Evolutionary conservation across 1,140 invertebrate species (phyloP), one percentile per base, ranked within the genome.

Genomic region (Macrotrachela quadricornifera): DNA sequence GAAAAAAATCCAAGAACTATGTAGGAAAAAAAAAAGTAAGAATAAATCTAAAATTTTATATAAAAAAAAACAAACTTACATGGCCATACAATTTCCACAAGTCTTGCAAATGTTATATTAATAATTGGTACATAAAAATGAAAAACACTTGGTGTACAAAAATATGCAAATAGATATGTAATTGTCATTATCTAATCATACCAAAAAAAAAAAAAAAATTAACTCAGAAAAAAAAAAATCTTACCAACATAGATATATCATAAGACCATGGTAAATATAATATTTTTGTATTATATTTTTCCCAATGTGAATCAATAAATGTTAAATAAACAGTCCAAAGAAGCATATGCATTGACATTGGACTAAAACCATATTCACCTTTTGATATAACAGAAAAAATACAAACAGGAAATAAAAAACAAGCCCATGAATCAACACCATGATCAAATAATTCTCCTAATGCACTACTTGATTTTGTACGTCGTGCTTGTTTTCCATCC

Each of bases 211-310:
- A 4, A 2, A 30, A 30, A 2, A 30, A 2, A 30, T 30, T 30
- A 30, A 30, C 8, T 30, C 8, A 4, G 3, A n/a, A n/a, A 30
- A 4, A 4, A 30, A 8, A 4, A 30, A 4, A 4, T 30, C 77
- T 75, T 66, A 83, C 82, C 68, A 86, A 73, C 79, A 92, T 90
- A 57, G 85, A 86, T 49, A 87, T 72, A 71, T 95, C 90, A 63
- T 95, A 96, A 30, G 85, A 84, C 90, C 88, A 94, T 0, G 90
- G 88, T 46, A 96, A 71, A 69, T 85, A 95, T 12, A 96, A 71
- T 10, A 90, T 78, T 1, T 86, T 86, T 0, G 90, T 96, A 65
- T 88, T 92, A 70, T 96, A 94, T 64, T 95, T 94, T 71, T 96
- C 90, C 80, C 85, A 94, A 67, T 96, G 90, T 46, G 86, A 87